Base-by-base conservation (phyloP, 1,140 invertebrate species). In the Lepeophtheirus salmonis region DNA sequence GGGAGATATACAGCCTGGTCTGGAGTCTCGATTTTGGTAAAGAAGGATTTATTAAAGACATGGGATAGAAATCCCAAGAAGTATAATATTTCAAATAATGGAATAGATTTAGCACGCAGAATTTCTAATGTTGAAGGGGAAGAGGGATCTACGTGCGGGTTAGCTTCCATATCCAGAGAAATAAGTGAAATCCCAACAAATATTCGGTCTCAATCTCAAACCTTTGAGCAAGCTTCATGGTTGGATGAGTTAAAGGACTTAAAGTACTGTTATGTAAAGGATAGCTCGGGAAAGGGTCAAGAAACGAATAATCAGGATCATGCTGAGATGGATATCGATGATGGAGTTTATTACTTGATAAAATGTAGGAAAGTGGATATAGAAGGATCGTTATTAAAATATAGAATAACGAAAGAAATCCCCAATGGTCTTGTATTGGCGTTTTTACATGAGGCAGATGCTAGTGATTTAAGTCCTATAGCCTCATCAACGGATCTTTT, bases 141-240 rank as follows among this genome's bases (percentile, higher is more conserved):
- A 12, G 16, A 22, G 4, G 10, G 10, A 4, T 12, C 4, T 6
- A 52, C n/a, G 4, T 16, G 4, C 16, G n/a, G n/a, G 30, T 41
- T n/a, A 41, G 30, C 10, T 12, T 41, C n/a, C 30, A 41, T 12
- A n/a, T 52, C 50, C 10, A 52, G 50, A 22, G 21, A 18, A 6
- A 22, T 52, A 6, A 6, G 12, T 16, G 4, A 6, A 6, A 6
- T 41, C 30, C 30, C 30, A 10, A n/a, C n/a, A n/a, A n/a, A n/a
- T n/a, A n/a, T n/a, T n/a, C n/a, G n/a, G n/a, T 41, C 30, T 10
- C 6, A 6, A 10, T 41, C 30, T 10, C 6, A 10, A 6, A 14
- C 50, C 20, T 52, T 52, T 52, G 50, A 52, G 10, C n/a, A 52
- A 10, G 50, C 50, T 16, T 52, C 50, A 18, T 52, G 50, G 50